Evolutionary conservation across 2,888 invertebrate genomes (phyloP).

Genomic region (Isoperla grammatica): DNA sequence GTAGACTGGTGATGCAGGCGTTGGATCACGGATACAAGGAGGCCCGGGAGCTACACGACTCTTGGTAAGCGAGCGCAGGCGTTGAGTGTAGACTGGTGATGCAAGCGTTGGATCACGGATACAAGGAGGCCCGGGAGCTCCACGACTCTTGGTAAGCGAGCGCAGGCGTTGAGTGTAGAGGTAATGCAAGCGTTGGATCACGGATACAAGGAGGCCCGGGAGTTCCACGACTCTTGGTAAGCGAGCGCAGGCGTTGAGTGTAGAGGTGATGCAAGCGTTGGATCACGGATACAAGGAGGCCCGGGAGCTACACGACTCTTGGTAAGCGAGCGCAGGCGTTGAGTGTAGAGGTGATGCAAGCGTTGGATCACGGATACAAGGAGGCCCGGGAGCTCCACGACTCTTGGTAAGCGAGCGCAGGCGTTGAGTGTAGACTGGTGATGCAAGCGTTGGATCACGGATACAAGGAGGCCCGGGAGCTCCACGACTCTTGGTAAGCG

Average conservation of each 20-base stretch:
- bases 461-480: slow-evolving; percentile 92
- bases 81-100: too few relatives aligned
- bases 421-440: too few relatives aligned
- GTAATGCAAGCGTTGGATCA: slow-evolving; percentile 88
- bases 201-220: slow-evolving; percentile 92
- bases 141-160: slow-evolving; percentile 78
- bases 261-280: slow-evolving; percentile 86
- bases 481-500: slow-evolving; percentile 79
- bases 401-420: slow-evolving; percentile 69
- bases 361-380: slow-evolving; percentile 91
- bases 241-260: too few relatives aligned
- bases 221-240: slow-evolving; percentile 89
- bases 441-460: slow-evolving; percentile 91
- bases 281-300: slow-evolving; percentile 97
- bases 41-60: slow-evolving; percentile 89
- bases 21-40: slow-evolving; percentile 95
- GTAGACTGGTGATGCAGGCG: slow-evolving; percentile 80
- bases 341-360: slow-evolving; percentile 91
- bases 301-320: slow-evolving; percentile 88
- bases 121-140: slow-evolving; percentile 94
- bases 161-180: too few relatives aligned
- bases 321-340: too few relatives aligned
- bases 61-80: slow-evolving; percentile 71
- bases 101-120: slow-evolving; percentile 86
- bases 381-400: slow-evolving; percentile 94